Conservation (phyloP, 2,113 vertebrate species). For the Perca fluviatilis region DNA sequence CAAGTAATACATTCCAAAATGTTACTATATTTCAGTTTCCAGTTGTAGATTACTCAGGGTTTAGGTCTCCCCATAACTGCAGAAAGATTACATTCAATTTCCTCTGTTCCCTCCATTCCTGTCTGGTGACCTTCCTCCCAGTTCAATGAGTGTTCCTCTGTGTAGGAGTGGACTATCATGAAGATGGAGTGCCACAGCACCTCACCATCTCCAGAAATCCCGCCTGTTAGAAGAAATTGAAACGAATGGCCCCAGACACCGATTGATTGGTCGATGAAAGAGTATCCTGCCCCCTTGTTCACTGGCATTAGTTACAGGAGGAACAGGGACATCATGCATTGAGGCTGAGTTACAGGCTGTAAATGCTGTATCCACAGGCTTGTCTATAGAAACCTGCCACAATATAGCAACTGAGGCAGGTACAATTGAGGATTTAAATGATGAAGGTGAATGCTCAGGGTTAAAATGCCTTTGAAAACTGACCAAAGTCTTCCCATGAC, state of each 20-base stretch:
- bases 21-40: not conserved
- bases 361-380: slow-evolving; percentile 12
- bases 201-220: slow-evolving; percentile 73
- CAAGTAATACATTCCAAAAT: not conserved
- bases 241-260: slow-evolving; percentile 83
- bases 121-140: slow-evolving; percentile 47
- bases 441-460: slow-evolving; percentile 20
- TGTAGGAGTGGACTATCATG: slow-evolving; percentile 68
- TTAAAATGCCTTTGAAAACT: slow-evolving; percentile 36
- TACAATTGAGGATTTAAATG: slow-evolving; percentile 12
- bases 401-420: slow-evolving; percentile 10
- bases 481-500: slow-evolving; percentile 1
- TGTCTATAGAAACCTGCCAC: slow-evolving; percentile 29
- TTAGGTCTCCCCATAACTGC: slow-evolving; percentile 1
- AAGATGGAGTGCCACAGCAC: slow-evolving; percentile 72
- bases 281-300: slow-evolving; percentile 75
- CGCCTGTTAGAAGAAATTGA: slow-evolving; percentile 65
- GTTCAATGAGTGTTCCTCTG: slow-evolving; percentile 65
- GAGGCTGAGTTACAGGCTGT: slow-evolving; percentile 19
- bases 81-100: slow-evolving; percentile 39
- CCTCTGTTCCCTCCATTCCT: slow-evolving; percentile 17
- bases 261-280: slow-evolving; percentile 83
- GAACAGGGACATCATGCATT: slow-evolving; percentile 45
- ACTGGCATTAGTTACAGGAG: slow-evolving; percentile 78
- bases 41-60: slow-evolving; percentile 6